A percentile compares a stretch with the other conserved stretches of the same genome.
These are phyloP conservation scores for Balearica regulorum DNA, from an alignment of 2,797 vertebrate species.

Conservation along the genomic window DNA sequence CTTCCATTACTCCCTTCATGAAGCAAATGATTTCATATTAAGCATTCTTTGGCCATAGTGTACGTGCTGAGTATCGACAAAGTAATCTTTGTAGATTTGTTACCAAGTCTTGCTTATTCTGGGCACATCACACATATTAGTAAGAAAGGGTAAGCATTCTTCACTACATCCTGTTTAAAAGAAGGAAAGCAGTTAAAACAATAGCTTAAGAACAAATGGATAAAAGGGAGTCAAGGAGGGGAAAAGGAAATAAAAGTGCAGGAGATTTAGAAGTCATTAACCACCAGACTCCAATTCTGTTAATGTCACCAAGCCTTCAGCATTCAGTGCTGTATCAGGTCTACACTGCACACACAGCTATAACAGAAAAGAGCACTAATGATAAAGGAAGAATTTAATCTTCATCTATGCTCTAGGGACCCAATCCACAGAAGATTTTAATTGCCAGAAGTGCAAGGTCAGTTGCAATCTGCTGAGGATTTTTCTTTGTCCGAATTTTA, in stretches of 20 bases:
- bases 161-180: not conserved
- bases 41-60: not conserved
- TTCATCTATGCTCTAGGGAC: not conserved
- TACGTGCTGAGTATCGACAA: not conserved
- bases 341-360: not conserved
- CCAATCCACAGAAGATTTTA: not conserved
- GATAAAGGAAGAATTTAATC: conserved; percentile 17
- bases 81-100: not conserved
- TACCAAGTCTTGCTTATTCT: not conserved
- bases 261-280: not conserved
- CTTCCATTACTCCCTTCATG: not conserved
- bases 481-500: not conserved
- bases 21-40: not conserved
- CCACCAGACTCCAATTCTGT: not conserved
- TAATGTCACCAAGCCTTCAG: not conserved
- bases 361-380: not conserved
- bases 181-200: not conserved
- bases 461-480: not conserved
- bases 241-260: not conserved
- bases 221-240: not conserved
- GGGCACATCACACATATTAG: not conserved
- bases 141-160: not conserved
- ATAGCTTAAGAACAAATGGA: not conserved
- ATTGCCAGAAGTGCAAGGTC: not conserved
- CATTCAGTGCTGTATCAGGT: not conserved